These are phyloP conservation scores for Paedocypris micromegethes DNA, from an alignment of 2,797 vertebrate genomes.

Conservation along the genomic window DNA sequence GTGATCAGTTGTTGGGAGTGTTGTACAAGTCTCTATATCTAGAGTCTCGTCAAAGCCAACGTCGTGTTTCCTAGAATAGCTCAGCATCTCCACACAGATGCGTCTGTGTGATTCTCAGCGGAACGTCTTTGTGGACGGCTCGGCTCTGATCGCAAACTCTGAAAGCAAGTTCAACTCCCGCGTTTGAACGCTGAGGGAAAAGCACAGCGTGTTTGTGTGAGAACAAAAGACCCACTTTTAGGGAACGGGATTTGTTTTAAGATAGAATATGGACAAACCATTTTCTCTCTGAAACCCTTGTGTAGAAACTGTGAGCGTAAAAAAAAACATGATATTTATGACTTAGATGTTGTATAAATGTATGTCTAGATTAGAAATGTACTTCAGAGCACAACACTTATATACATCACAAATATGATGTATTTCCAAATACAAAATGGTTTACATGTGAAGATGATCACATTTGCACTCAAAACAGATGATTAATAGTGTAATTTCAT, in stretches of 20 bases:
- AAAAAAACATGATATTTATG: constrained; percentile 19
- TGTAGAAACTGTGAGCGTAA: constrained; percentile 18
- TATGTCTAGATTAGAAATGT: background rate
- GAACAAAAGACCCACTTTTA: background rate
- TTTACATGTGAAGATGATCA: constrained; percentile 22
- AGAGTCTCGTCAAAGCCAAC: constrained; percentile 25
- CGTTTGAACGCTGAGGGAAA: constrained; percentile 12
- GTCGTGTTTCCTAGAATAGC: constrained; percentile 30
- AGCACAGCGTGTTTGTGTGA: background rate
- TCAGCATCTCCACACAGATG: constrained; percentile 38
- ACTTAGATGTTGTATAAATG: constrained; percentile 28
- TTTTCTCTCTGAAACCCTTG: constrained; percentile 13
- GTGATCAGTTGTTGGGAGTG: constrained; percentile 40
- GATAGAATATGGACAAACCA: constrained; percentile 12
- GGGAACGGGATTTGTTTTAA: constrained; percentile 11
- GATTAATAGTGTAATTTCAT: background rate
- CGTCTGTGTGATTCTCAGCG: constrained; percentile 18
- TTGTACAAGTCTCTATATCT: constrained; percentile 31
- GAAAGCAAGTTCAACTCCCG: constrained; percentile 30
- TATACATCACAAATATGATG: background rate
- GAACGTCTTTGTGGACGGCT: constrained; percentile 43
- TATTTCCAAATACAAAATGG: background rate
- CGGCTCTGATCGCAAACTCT: constrained; percentile 35
- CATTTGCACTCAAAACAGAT: constrained; percentile 15
- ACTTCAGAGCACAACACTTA: constrained; percentile 24